A percentile compares a stretch with the other conserved stretches of the same genome.
Evolutionary conservation across 2,888 invertebrate genomes (phyloP).

Genomic region (Xestia ashworthii): DNA sequence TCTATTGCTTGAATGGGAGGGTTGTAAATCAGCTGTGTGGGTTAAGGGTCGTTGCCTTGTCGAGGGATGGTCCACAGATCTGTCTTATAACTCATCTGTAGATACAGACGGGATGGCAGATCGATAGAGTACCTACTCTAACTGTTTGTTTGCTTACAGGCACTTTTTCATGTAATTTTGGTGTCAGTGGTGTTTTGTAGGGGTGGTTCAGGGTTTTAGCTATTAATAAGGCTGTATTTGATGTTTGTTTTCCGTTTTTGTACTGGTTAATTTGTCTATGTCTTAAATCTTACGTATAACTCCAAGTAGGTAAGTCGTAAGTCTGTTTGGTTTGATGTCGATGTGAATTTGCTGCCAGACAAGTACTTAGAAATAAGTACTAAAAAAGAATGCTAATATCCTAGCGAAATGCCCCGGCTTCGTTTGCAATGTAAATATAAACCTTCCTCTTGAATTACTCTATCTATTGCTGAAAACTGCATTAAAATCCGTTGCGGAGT

Average conservation of each 20-base stretch:
- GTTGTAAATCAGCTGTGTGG: conserved; percentile 63
- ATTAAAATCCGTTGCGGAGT: no score
- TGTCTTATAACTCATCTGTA: conserved; percentile 87
- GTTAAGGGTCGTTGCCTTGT: conserved; percentile 79
- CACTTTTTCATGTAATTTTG: conserved; percentile 55
- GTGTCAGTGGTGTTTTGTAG: conserved; percentile 31
- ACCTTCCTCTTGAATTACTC: no score
- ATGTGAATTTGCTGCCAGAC: background rate
- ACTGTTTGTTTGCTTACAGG: conserved; percentile 77
- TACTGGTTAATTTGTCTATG: background rate
- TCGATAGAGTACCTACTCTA: conserved; percentile 85
- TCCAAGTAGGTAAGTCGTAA: background rate
- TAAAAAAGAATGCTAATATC: no score
- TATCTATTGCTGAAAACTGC: no score
- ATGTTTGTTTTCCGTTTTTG: background rate
- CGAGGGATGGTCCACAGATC: conserved; percentile 75
- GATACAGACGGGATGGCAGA: conserved; percentile 79
- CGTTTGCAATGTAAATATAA: no score
- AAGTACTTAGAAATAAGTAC: no score
- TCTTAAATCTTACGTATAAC: background rate
- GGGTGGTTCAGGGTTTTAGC: conserved; percentile 1
- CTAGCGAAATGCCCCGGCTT: no score
- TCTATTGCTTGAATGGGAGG: conserved; percentile 73
- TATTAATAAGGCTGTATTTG: background rate
- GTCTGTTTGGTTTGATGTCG: background rate